Base-by-base conservation (phyloP, 1,140 invertebrate species). In the Drosophila pruinosa region DNA sequence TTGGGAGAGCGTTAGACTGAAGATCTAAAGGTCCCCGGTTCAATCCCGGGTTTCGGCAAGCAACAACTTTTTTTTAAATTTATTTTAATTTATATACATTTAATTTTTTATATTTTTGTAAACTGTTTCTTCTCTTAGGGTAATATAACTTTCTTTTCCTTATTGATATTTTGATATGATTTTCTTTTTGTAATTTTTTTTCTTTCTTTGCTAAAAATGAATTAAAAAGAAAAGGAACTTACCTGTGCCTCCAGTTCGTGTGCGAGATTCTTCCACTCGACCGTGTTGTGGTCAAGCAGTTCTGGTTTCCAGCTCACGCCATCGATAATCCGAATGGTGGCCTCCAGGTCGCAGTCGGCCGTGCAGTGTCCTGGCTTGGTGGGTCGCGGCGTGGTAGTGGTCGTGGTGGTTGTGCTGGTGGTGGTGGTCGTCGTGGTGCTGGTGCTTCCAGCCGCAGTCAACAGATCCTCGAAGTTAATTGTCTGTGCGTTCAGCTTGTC, bases 301-400 rank as follows among this genome's bases (percentile, higher is more conserved):
- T 97, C 96, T 0, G 96, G 96, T 21, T 95, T 93, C 97, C 97
- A 98, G 79, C 94, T 94, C 0, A 95, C 94, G 14, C 96, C 94
- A 72, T 95, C 95, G 53, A 97, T 93, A 69, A 98, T 94, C 91
- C 96, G 95, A 47, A 98, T 95, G 0, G 96, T 97, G 36, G 95
- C 96, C 53, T 95, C 96, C 52, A 97, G 93, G 88, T 97, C 96
- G 90, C 96, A 97, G 58, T 96, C 95, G 4, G 93, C 92, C 6
- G 93, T 93, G 78, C 96, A 97, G 26, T 95, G 92, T 15, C 96
- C 96, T n/a, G 96, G 95, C 31, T 96, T 96, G 2, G 96, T 97
- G 1, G 96, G 94, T 72, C 92, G 93, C 1, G 94, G 92, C 2
- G 96, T 95, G 2, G 94, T 94, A 6, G 94, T 94, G 3, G 96